phyloP scores from a whole-genome alignment of 2,113 vertebrate genomes.

The Chitala chitala region DNA sequence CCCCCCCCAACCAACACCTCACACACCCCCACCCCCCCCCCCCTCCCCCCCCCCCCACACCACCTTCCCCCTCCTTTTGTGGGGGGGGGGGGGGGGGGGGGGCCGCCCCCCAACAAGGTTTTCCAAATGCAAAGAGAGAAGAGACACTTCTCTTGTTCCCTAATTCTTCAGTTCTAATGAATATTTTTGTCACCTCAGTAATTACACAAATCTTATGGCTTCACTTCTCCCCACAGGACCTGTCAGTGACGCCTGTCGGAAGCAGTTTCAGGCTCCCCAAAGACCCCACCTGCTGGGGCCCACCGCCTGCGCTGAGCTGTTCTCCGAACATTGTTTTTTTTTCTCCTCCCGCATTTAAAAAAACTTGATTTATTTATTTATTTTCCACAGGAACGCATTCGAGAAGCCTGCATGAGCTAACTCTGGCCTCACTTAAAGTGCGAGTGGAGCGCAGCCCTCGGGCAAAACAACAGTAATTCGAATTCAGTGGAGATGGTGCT shows the following conservation, averaged over 20 bases:
- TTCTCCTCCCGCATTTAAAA: too few relatives aligned
- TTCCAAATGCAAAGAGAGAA: slow-evolving; percentile 66
- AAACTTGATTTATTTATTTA: too few relatives aligned
- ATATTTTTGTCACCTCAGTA: slow-evolving; percentile 55
- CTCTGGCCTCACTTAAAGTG: not conserved
- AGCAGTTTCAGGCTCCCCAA: not conserved
- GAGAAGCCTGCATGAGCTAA: not conserved
- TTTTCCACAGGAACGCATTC: slow-evolving; percentile 23
- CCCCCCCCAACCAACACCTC: too few relatives aligned
- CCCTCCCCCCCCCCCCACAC: too few relatives aligned
- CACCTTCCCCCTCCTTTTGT: slow-evolving; percentile 40
- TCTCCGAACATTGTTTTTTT: slow-evolving; percentile 31
- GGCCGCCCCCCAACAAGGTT: too few relatives aligned
- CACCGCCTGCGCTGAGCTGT: slow-evolving; percentile 7
- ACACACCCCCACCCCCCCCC: too few relatives aligned
- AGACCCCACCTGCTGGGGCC: not conserved
- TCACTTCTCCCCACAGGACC: slow-evolving; percentile 56
- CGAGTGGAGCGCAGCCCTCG: not conserved
- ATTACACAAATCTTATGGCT: slow-evolving; percentile 60
- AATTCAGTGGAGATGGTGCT: not conserved
- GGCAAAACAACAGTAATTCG: slow-evolving; percentile 12
- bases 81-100: slow-evolving; percentile 27
- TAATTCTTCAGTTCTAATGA: slow-evolving; percentile 50
- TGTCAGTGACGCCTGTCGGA: slow-evolving; percentile 26
- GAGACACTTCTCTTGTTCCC: slow-evolving; percentile 39